phyloP scores from a whole-genome alignment of 2,113 vertebrate genomes.

The Colius striatus region DNA sequence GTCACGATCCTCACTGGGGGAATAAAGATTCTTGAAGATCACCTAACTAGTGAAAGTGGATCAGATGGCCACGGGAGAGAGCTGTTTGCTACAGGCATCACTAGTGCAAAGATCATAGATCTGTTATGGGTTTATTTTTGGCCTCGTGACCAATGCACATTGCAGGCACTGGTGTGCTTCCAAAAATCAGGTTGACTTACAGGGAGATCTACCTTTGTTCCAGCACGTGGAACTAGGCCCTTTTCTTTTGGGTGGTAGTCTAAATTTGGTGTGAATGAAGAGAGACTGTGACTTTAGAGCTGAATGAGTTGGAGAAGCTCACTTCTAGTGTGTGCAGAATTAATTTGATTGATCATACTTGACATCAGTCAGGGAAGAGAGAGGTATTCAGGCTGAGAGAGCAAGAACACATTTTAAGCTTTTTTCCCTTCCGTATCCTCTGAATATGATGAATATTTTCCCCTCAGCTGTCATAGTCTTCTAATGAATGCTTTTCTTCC shows the following conservation, averaged over 20 bases:
- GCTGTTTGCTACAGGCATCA: not conserved
- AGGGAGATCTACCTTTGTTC: not conserved
- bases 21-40: fast-evolving
- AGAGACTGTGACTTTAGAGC: not conserved
- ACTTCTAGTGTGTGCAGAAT: conserved; percentile 26
- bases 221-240: not conserved
- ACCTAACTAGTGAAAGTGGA: not conserved
- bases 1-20: not conserved
- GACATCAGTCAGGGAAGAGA: conserved; percentile 42
- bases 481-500: conserved; percentile 44
- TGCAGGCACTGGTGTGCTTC: not conserved
- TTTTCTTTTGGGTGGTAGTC: not conserved
- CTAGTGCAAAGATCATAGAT: too few species aligned
- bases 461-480: conserved; percentile 28
- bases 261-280: not conserved
- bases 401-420: conserved; percentile 24
- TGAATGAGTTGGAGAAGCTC: conserved; percentile 15
- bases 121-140: not conserved
- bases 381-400: conserved; percentile 26
- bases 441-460: conserved; percentile 21
- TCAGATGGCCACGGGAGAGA: not conserved
- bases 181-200: not conserved
- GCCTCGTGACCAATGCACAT: fast-evolving
- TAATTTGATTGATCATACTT: conserved; percentile 57
- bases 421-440: not conserved